A percentile compares a stretch with the other conserved stretches of the same genome.
Evolutionary conservation across 2,888 invertebrate species (phyloP).

Genomic region (Petrolisthes manimaculis): DNA sequence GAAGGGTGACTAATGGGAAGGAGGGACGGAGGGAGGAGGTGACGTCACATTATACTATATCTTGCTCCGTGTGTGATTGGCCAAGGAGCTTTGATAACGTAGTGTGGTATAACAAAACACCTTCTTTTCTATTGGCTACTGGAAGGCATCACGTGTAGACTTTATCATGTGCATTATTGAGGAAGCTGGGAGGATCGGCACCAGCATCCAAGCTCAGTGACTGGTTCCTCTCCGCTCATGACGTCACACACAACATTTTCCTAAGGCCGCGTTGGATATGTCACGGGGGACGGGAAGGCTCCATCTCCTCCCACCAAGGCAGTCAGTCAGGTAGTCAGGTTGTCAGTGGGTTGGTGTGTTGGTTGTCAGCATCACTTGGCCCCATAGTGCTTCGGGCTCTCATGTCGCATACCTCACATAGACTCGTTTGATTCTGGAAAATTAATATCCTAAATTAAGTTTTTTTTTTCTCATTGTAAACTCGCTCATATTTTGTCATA

Average conservation of each 20-base stretch:
- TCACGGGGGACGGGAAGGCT: neutral
- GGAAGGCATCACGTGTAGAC: neutral
- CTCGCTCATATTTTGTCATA: too few species aligned
- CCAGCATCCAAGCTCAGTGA: constrained; percentile 3
- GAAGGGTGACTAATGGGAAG: neutral
- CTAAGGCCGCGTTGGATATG: neutral
- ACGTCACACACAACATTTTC: constrained; percentile 15
- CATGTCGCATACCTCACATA: too few species aligned
- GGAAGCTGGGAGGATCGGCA: constrained; percentile 9
- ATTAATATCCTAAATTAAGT: too few species aligned
- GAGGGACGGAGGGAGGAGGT: neutral
- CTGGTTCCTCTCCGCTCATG: neutral
- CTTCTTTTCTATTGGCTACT: neutral
- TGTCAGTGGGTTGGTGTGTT: too few species aligned
- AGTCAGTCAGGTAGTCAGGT: too few species aligned
- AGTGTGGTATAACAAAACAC: neutral
- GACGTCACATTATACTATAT: neutral
- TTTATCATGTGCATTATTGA: neutral
- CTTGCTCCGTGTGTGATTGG: neutral
- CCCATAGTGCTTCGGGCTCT: too few species aligned
- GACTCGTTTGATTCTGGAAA: too few species aligned
- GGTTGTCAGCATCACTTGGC: too few species aligned
- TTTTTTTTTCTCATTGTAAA: too few species aligned
- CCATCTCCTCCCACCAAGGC: too few species aligned
- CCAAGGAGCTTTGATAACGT: too few species aligned